A percentile compares a stretch with the other conserved stretches of the same genome.
Conservation (phyloP, 2,797 vertebrate genomes). For the Lacerta viridis region DNA sequence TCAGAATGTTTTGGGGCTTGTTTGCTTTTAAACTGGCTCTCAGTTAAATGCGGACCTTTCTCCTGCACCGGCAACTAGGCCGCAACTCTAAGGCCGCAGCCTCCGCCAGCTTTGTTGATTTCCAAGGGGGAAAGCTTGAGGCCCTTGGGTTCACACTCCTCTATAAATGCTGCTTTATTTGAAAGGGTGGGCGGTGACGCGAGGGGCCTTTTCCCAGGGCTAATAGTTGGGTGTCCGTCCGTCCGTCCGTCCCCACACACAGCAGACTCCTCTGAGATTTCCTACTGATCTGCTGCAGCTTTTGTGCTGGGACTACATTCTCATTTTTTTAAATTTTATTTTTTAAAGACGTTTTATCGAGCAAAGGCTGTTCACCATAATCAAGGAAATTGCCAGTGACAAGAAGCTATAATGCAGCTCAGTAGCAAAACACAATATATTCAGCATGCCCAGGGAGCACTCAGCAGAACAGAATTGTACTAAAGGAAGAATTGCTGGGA, state of each 20-base stretch:
- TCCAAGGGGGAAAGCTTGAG: slow-evolving; percentile 11
- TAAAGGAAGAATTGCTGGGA: no score
- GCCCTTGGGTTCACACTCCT: neutral
- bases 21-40: slow-evolving; percentile 17
- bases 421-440: neutral
- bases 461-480: neutral
- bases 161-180: neutral
- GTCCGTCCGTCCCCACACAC: no score
- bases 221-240: no score
- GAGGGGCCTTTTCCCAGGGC: neutral
- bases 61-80: slow-evolving; percentile 30
- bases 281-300: slow-evolving; percentile 1
- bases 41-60: slow-evolving; percentile 45
- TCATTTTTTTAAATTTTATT: neutral
- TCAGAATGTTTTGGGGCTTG: slow-evolving; percentile 29
- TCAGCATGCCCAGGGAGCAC: neutral
- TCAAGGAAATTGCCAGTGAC: neutral
- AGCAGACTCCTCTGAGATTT: neutral
- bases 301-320: neutral
- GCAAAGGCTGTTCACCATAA: neutral
- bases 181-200: neutral
- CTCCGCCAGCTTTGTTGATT: slow-evolving; percentile 34
- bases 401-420: fast-evolving
- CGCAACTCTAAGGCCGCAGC: neutral
- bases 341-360: neutral